phyloP scores from a whole-genome alignment of 53 echinoderm and acorn worm species.

The Echinarachnius parma region DNA sequence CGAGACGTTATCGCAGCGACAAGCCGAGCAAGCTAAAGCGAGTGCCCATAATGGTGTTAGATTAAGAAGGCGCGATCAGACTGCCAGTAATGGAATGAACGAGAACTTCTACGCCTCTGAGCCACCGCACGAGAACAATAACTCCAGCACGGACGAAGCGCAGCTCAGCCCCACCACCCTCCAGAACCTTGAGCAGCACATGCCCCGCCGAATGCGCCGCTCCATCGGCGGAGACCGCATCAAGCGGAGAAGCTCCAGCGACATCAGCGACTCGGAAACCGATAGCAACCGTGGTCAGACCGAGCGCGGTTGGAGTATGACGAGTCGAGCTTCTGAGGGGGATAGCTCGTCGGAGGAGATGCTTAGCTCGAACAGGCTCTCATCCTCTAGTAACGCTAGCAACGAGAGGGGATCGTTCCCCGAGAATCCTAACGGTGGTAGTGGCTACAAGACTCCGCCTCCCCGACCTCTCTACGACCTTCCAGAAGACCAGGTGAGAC shows the following conservation, averaged over 20 bases:
- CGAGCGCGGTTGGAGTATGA: slow-evolving; percentile 35
- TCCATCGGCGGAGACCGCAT: slow-evolving; percentile 68
- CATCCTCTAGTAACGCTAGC: slow-evolving; percentile 29
- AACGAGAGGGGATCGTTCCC: slow-evolving; percentile 27
- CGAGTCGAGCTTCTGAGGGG: slow-evolving; percentile 47
- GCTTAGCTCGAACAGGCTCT: slow-evolving; percentile 24
- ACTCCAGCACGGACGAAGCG: slow-evolving; percentile 3
- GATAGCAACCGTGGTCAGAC: slow-evolving; percentile 27
- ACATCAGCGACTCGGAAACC: slow-evolving; percentile 57
- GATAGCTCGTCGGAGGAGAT: slow-evolving; percentile 67
- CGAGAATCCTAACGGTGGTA: slow-evolving; percentile 13
- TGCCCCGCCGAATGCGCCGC: slow-evolving; percentile 70
- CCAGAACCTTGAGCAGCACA: slow-evolving; percentile 57
- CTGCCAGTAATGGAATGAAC: slow-evolving; percentile 1
- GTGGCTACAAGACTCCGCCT: slow-evolving; percentile 30
- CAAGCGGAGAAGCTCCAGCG: slow-evolving; percentile 59
- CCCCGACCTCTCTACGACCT: slow-evolving; percentile 68
- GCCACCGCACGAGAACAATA: slow-evolving; percentile 28
- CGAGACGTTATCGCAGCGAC: background rate
- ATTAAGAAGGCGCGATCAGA: slow-evolving; percentile 11
- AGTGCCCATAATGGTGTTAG: slow-evolving; percentile 11
- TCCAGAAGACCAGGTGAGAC: slow-evolving; percentile 82
- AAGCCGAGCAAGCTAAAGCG: slow-evolving; percentile 1
- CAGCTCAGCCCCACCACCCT: slow-evolving; percentile 63
- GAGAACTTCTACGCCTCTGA: slow-evolving; percentile 32